Conservation (phyloP, 2,113 vertebrate species). For the Pseudopodoces humilis region DNA sequence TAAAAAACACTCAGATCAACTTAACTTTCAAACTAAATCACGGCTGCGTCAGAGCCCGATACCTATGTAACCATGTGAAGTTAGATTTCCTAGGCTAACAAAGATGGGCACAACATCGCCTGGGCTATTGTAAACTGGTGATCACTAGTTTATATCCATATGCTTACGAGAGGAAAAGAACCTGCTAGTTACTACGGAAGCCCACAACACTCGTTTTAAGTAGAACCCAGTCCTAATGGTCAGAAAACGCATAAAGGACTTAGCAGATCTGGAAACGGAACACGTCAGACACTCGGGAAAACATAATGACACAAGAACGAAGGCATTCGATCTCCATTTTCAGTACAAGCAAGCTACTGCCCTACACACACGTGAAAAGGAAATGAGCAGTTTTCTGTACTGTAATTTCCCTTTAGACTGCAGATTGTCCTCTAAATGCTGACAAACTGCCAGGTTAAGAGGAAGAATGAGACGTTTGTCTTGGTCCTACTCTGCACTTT, state of each 20-base stretch:
- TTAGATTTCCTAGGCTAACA: not conserved
- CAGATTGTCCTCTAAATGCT: not conserved
- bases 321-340: not conserved
- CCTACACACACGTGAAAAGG: not conserved
- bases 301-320: not conserved
- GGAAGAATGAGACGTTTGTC: not conserved
- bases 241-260: not conserved
- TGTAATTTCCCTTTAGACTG: not conserved
- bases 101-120: not conserved
- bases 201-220: not conserved
- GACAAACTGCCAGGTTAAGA: not conserved
- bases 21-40: not conserved
- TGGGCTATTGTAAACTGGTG: no score
- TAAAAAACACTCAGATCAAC: not conserved
- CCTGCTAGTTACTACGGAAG: not conserved
- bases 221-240: not conserved
- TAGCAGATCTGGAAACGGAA: not conserved
- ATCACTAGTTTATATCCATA: not conserved
- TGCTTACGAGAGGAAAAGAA: not conserved
- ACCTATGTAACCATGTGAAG: fast-evolving
- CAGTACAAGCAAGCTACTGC: not conserved
- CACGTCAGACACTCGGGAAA: not conserved
- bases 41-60: not conserved
- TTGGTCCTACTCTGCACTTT: not conserved
- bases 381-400: not conserved